These are phyloP conservation scores for Gerris lacustris DNA, from an alignment of 2,888 invertebrate genomes.

Conservation along the genomic window DNA sequence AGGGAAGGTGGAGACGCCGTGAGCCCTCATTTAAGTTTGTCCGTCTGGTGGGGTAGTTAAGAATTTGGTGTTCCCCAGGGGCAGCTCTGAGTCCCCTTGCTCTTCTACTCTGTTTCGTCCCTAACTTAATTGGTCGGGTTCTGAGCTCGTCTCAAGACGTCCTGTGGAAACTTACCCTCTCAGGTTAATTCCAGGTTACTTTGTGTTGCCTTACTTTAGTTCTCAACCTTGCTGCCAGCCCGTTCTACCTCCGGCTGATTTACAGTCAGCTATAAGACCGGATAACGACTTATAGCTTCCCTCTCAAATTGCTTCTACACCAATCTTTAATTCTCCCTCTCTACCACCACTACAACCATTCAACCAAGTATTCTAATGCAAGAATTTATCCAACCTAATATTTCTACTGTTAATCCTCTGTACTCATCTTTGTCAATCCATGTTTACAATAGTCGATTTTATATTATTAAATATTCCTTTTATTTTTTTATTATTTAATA, in stretches of 20 bases:
- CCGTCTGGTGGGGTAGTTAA: not conserved
- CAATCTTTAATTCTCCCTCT: no score
- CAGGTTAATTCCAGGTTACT: not conserved
- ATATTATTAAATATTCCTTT: no score
- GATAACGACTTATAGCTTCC: no score
- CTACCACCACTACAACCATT: no score
- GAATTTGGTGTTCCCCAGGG: constrained; percentile 1
- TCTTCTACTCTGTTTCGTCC: not conserved
- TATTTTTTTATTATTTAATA: no score
- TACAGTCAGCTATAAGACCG: not conserved
- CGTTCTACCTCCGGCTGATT: not conserved
- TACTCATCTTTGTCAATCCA: no score
- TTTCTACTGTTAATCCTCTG: no score
- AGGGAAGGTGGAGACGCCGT: not conserved
- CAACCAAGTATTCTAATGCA: no score
- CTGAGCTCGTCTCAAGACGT: not conserved
- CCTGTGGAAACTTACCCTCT: not conserved
- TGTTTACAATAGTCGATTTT: no score
- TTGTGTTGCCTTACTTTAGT: not conserved
- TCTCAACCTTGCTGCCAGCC: not conserved
- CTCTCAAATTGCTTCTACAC: no score
- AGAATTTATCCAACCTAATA: no score
- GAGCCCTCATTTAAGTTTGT: constrained; percentile 3
- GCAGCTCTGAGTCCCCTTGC: no score
- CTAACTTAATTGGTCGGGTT: not conserved